Conservation (phyloP, 2,888 invertebrate genomes). For the Plutella xylostella region DNA sequence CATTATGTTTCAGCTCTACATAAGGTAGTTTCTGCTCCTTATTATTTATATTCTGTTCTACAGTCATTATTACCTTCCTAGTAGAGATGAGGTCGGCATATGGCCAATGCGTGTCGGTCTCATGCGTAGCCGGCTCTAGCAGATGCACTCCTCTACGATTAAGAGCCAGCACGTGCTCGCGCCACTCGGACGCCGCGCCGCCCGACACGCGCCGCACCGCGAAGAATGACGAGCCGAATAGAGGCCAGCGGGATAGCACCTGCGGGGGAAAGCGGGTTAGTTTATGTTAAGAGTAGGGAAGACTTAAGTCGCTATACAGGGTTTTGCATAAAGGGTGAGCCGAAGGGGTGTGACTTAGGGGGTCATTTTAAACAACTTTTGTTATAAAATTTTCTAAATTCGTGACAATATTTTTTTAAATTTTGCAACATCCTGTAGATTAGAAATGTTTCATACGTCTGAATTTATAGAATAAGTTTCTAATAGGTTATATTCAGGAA, state of each 20-base stretch:
- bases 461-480: no score
- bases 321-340: no score
- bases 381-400: no score
- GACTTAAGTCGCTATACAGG: no score
- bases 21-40: background rate
- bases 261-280: no score
- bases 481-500: no score
- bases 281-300: no score
- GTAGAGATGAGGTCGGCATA: slow-evolving; percentile 97
- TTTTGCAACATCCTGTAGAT: no score
- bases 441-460: no score
- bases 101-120: slow-evolving; percentile 92
- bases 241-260: slow-evolving; percentile 92
- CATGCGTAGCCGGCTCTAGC: slow-evolving; percentile 92
- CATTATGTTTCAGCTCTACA: background rate
- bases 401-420: no score
- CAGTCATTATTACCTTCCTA: slow-evolving; percentile 72
- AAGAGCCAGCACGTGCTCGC: slow-evolving; percentile 92
- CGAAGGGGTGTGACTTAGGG: no score
- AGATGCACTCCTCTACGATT: slow-evolving; percentile 95
- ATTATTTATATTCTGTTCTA: background rate
- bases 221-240: slow-evolving; percentile 98
- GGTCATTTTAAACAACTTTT: no score
- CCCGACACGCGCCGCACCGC: slow-evolving; percentile 86
- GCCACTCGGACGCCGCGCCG: slow-evolving; percentile 80